Percentiles rank a stretch among this genome's conserved stretches.
Evolutionary conservation across 2,113 vertebrate genomes (phyloP).

Genomic region (Epinephelus cyanopodus): DNA sequence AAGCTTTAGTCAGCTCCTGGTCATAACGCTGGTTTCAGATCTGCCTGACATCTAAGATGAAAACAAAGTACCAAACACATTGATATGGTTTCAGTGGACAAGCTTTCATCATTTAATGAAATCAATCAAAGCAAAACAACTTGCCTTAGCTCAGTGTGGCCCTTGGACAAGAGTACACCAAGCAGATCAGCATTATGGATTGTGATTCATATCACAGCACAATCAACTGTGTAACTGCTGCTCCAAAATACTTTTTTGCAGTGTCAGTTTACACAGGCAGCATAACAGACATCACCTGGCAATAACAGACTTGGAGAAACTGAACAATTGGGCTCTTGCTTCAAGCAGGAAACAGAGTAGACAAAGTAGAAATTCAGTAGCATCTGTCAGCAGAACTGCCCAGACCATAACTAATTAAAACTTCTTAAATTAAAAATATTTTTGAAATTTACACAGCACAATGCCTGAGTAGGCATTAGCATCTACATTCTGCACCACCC

Average conservation of each 20-base stretch:
- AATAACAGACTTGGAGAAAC: background rate
- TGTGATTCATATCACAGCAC: background rate
- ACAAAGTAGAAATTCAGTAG: too few relatives aligned
- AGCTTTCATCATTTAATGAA: constrained; percentile 51
- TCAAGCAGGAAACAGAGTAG: too few relatives aligned
- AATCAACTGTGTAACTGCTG: background rate
- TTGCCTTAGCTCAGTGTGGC: background rate
- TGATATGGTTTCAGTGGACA: constrained; percentile 9
- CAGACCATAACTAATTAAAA: too few relatives aligned
- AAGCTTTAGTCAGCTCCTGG: constrained; percentile 1
- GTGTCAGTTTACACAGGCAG: background rate
- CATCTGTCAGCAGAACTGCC: too few relatives aligned
- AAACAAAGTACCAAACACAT: constrained; percentile 15
- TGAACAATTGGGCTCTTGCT: background rate
- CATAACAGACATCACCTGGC: background rate
- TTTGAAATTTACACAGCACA: too few relatives aligned
- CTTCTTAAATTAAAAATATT: too few relatives aligned
- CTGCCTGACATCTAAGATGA: constrained; percentile 13
- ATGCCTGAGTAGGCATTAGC: too few relatives aligned
- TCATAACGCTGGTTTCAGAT: constrained; percentile 17
- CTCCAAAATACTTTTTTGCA: background rate
- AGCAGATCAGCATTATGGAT: background rate
- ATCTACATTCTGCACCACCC: too few relatives aligned
- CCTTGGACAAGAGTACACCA: background rate
- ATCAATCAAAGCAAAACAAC: constrained; percentile 20